phyloP scores from a whole-genome alignment of 2,113 vertebrate genomes.

The Xenopus laevis region DNA sequence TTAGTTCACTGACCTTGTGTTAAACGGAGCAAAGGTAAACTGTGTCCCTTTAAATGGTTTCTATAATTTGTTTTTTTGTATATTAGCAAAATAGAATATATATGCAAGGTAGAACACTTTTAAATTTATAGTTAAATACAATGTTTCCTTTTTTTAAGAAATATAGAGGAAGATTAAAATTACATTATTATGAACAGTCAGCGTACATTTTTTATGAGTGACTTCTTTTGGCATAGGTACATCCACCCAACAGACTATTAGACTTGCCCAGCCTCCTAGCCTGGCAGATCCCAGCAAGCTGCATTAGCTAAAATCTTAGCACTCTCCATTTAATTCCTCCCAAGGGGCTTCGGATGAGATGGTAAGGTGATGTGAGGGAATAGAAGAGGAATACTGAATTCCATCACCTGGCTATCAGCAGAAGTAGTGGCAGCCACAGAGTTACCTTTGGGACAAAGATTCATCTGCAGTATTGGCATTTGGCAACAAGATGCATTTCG shows the following conservation, averaged over 20 bases:
- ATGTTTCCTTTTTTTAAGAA: no score
- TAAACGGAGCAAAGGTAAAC: no score
- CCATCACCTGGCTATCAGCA: conserved; percentile 60
- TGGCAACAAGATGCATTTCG: conserved; percentile 50
- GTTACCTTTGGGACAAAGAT: conserved; percentile 62
- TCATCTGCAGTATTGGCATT: conserved; percentile 57
- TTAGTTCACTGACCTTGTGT: no score
- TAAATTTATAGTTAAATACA: not conserved
- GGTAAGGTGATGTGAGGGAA: conserved; percentile 5
- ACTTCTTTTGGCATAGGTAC: not conserved
- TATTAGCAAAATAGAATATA: no score
- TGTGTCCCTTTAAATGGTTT: no score
- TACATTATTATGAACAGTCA: not conserved
- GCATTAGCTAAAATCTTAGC: conserved; percentile 58
- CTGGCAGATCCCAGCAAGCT: conserved; percentile 50
- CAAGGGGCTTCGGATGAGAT: conserved; percentile 30
- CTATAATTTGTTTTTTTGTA: no score
- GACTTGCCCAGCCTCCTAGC: conserved; percentile 47
- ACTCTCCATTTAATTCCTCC: conserved; percentile 53
- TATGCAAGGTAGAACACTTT: not conserved
- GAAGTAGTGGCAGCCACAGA: conserved; percentile 43
- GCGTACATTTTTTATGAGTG: not conserved
- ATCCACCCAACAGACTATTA: conserved; percentile 7
- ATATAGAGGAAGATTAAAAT: no score
- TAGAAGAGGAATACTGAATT: conserved; percentile 54